Evolutionary conservation across 35 echinoderm and acorn worm genomes (phyloP).

Genomic region (Patiria miniata): DNA sequence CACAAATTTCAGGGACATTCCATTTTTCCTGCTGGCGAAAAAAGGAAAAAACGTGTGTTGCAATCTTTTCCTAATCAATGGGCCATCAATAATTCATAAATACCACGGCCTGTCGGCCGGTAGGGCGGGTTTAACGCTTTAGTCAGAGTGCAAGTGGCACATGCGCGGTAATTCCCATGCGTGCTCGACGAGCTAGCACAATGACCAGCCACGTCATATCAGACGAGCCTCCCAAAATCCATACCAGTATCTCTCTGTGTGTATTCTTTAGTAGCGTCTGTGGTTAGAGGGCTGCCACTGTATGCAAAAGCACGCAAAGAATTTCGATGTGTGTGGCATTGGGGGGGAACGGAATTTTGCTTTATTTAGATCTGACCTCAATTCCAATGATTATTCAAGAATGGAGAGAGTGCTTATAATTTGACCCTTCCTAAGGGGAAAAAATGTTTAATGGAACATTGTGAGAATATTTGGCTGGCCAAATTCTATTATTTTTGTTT

Average conservation of each 20-base stretch:
- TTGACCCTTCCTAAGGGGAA: no score
- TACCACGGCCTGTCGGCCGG: neutral
- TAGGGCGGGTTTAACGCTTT: neutral
- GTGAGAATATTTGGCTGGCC: no score
- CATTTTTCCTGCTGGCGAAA: neutral
- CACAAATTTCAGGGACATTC: constrained; percentile 27
- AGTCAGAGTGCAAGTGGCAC: no score
- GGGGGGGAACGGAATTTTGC: neutral
- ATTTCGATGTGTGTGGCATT: neutral
- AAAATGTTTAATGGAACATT: no score
- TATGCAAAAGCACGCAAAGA: constrained; percentile 14
- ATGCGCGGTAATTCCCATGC: no score
- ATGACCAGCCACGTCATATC: neutral
- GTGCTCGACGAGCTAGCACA: no score
- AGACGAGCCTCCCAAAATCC: constrained; percentile 11
- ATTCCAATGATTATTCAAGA: neutral
- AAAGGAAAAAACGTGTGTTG: neutral
- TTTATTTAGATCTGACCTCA: constrained; percentile 24
- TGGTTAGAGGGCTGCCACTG: neutral
- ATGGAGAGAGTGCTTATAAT: neutral
- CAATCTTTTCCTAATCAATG: constrained; percentile 26
- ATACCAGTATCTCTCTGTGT: constrained; percentile 29
- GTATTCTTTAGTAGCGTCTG: neutral
- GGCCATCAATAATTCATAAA: constrained; percentile 26
- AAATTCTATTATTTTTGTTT: no score